Percentiles rank a stretch among this genome's conserved stretches.
These are phyloP conservation scores for Tragelaphus buxtoni DNA, from an alignment of 2,113 vertebrate species.

Conservation along the genomic window DNA sequence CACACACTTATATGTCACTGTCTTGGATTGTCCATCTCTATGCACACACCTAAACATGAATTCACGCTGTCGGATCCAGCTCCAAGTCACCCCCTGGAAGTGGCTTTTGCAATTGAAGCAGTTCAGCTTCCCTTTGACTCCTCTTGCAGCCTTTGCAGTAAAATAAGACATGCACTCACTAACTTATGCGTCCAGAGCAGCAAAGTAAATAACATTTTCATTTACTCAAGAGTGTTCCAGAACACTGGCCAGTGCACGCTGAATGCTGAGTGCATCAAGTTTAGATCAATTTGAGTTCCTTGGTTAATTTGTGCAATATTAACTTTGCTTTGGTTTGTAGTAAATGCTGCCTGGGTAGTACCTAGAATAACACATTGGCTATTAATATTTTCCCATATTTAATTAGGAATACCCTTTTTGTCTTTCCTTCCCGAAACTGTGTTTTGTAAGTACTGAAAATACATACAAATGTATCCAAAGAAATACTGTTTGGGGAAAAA, in stretches of 20 bases:
- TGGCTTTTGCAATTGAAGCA: rapidly evolving
- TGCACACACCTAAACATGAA: rapidly evolving
- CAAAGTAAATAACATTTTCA: not conserved
- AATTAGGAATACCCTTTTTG: too few relatives aligned
- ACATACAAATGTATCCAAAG: not conserved
- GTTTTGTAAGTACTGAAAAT: not conserved
- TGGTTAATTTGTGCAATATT: rapidly evolving
- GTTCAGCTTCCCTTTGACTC: rapidly evolving
- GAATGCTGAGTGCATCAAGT: rapidly evolving
- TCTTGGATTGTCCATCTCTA: not conserved
- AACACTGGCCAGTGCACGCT: rapidly evolving
- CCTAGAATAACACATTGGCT: rapidly evolving
- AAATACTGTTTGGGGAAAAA: not conserved
- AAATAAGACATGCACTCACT: not conserved
- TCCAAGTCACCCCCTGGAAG: not conserved
- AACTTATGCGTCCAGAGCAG: not conserved
- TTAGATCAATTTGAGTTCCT: rapidly evolving
- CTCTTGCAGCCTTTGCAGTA: not conserved
- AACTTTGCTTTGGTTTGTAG: too few relatives aligned
- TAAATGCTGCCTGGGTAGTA: rapidly evolving
- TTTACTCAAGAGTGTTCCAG: too few relatives aligned
- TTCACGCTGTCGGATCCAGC: not conserved
- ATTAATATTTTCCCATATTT: rapidly evolving
- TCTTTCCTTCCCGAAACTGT: not conserved
- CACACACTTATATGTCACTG: rapidly evolving